Evolutionary conservation across 2,888 invertebrate genomes (phyloP).

Genomic region (Lepas anatifera): DNA sequence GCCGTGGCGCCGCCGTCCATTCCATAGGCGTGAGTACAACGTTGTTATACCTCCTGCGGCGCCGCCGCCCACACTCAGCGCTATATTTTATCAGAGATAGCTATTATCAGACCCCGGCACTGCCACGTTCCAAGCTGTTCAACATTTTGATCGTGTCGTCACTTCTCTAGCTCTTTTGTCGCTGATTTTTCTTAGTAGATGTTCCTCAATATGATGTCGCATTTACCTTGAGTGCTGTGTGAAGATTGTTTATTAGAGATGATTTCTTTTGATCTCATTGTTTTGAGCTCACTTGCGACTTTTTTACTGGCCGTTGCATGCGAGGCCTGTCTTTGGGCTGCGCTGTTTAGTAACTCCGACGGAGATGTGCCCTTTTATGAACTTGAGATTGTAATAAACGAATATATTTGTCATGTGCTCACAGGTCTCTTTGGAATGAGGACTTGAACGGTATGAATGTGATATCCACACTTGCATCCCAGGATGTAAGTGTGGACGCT

Average conservation of each 20-base stretch:
- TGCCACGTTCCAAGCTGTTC: background rate
- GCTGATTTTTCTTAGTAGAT: background rate
- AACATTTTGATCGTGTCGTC: too few relatives aligned
- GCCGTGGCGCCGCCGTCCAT: background rate
- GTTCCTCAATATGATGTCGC: background rate
- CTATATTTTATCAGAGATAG: background rate
- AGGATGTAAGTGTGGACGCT: too few relatives aligned
- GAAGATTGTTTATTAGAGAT: background rate
- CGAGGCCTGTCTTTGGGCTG: background rate
- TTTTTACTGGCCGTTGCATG: background rate
- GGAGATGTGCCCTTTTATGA: background rate
- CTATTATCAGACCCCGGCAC: background rate
- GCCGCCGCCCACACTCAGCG: background rate
- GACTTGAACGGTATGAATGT: too few relatives aligned
- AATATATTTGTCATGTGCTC: background rate
- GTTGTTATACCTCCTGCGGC: conserved; percentile 7
- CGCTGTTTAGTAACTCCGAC: background rate
- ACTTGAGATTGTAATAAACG: conserved; percentile 1
- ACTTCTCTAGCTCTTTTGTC: too few relatives aligned
- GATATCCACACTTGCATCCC: too few relatives aligned
- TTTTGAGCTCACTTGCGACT: background rate
- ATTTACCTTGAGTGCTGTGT: background rate
- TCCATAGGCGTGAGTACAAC: conserved; percentile 10
- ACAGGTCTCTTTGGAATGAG: too few relatives aligned
- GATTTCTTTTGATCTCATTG: conserved; percentile 8